phyloP scores from a whole-genome alignment of 2,888 invertebrate genomes.

The Agrochola lota region DNA sequence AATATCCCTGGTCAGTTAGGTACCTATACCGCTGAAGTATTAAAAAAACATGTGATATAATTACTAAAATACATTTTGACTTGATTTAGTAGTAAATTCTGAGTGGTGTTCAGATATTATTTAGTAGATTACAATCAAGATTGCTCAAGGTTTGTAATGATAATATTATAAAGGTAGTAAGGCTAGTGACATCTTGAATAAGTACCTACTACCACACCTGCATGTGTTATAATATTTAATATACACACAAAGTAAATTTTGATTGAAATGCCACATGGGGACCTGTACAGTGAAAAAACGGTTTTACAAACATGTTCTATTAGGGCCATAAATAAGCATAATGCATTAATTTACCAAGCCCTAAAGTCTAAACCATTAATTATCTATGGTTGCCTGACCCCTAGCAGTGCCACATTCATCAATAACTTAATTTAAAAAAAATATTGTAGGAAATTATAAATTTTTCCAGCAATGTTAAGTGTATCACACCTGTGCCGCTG shows the following conservation, averaged over 20 bases:
- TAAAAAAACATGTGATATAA: not conserved
- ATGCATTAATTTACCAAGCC: not conserved
- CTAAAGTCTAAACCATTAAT: too few relatives aligned
- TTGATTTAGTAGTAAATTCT: not conserved
- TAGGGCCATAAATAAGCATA: not conserved
- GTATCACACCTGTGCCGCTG: conserved; percentile 81
- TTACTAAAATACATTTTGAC: not conserved
- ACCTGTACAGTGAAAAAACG: not conserved
- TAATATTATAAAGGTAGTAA: not conserved
- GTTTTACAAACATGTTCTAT: not conserved
- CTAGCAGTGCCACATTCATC: too few relatives aligned
- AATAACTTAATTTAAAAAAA: not conserved
- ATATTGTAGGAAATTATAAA: not conserved
- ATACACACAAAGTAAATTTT: not conserved
- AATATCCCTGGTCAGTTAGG: not conserved
- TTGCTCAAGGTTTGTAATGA: not conserved
- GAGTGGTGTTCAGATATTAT: not conserved
- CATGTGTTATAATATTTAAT: not conserved
- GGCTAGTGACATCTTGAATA: not conserved
- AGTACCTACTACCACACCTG: not conserved
- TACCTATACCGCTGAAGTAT: not conserved
- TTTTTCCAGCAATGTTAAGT: conserved; percentile 80
- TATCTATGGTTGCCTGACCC: not conserved
- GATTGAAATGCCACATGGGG: not conserved
- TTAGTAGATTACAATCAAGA: not conserved